Evolutionary conservation across 2,888 invertebrate genomes (phyloP).

Genomic region (Cheilosia variabilis): DNA sequence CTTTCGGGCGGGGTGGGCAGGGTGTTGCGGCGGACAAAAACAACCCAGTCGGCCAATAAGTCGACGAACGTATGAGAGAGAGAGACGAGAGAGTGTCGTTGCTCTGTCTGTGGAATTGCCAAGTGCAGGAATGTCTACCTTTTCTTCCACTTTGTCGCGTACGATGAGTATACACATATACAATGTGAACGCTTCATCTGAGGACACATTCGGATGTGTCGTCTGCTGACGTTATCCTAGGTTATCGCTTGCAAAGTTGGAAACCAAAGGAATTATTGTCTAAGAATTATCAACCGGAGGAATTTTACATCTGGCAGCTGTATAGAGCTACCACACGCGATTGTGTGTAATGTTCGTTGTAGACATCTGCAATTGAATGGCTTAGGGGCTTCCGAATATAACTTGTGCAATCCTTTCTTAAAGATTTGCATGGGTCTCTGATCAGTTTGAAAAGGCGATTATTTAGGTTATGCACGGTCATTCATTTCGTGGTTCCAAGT

Average conservation of each 20-base stretch:
- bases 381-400: neutral
- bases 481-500: too few species aligned
- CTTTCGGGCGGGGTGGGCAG: neutral
- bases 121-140: conserved; percentile 65
- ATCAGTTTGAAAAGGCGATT: too few species aligned
- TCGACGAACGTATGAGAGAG: conserved; percentile 61
- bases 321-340: conserved; percentile 55
- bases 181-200: conserved; percentile 35
- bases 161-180: conserved; percentile 19
- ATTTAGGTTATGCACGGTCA: too few species aligned
- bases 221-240: conserved; percentile 44
- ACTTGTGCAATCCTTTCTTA: too few species aligned
- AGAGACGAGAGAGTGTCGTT: conserved; percentile 25
- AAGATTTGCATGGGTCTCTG: too few species aligned
- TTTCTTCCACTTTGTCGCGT: conserved; percentile 50
- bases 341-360: conserved; percentile 9
- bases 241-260: conserved; percentile 30
- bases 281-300: conserved; percentile 49
- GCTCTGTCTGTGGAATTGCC: conserved; percentile 45
- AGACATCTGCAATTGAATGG: conserved; percentile 7
- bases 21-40: conserved; percentile 34
- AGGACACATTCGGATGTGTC: conserved; percentile 45
- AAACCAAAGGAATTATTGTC: conserved; percentile 35
- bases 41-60: conserved; percentile 73
- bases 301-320: conserved; percentile 44